Evolutionary conservation across 2,797 vertebrate genomes (phyloP), one percentile per base, ranked within the genome.

Genomic region (Petrocephalus schoutedeni): DNA sequence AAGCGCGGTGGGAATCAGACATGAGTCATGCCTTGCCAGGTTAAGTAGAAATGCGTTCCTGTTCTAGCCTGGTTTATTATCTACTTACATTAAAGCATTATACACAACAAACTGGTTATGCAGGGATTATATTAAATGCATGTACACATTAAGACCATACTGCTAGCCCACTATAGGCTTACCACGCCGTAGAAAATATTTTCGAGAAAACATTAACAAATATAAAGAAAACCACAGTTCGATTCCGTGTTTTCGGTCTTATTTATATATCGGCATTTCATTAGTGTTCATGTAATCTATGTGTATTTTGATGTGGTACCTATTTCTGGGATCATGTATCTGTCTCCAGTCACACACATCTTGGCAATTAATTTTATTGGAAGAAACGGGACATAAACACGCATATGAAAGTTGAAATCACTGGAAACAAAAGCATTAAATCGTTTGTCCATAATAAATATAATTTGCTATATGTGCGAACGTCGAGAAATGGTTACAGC

Each of bases 131-230:
- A 21, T 80, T 80, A 49, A 8, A 45, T 49, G 19, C n/a, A 49
- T 21, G 36, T 41, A 49, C 41, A 49, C n/a, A 80, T 80, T 45
- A 49, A 16, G 45, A 7, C 36, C 19, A 80, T 80, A 41, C 67
- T 74, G 16, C 14, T 41, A 74, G 67, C 14, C 28, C 1, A 41
- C 16, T 74, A 80, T 51, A 56, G 19, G 88, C 88, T 88, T 88
- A 89, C 88, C 14, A 53, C 51, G 16, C 32, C 19, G 58, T 36
- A 88, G 67, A 87, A 49, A 57, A 83, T 36, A 36, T 71, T 87
- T 89, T 83, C 84, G 9, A 53, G 87, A 59, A 57, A 2, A 86
- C 80, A 28, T 54, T 12, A 1, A 9, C 45, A 74, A 83, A 9
- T 67, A 53, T 59, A 56, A 82, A 57, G 54, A 6, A 64, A 85